Evolutionary conservation across 2,113 vertebrate species (phyloP), one percentile per base, ranked within the genome.

Genomic region (Microcebus murinus): DNA sequence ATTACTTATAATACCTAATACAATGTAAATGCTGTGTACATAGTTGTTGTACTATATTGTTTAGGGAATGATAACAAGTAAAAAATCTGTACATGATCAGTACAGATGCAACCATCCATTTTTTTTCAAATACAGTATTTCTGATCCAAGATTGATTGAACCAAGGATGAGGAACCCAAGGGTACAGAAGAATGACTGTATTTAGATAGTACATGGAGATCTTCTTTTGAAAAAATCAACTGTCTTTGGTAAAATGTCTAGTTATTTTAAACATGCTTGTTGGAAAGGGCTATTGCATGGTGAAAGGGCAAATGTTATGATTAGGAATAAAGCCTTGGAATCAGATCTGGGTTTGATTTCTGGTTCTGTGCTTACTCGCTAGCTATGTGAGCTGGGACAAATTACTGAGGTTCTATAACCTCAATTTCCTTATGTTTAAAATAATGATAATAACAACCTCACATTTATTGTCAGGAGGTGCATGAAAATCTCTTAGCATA

Each of bases 401-500:
- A 57, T 70, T 76, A 70, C 42, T 76, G 52, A 70, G 42, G 29
- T 68, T 87, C 39, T 21, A 8, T 63, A 87, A 8, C 70, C 36
- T 68, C 57, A 55, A 21, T 50, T 90, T 74, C 55, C 59, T 67
- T 76, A 65, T 87, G 11, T 82, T 91, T 87, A 91, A 87, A 94
- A 91, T 91, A 57, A 27, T 73, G 36, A 73, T 74, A 67, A 63
- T 39, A 91, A 80, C 12, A 70, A 50, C 42, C 23, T 91, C 42
- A 31, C 55, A 48, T 83, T 77, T 96, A 39, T 82, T 82, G 27
- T 50, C 10, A n/a, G 52, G 20, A 59, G 50, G 81, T 61, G 59
- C 68, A 42, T 87, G 50, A 94, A 83, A 84, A 68, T 87, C 31
- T 83, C 42, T 94, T 61, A 87, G 52, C 50, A 77, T 68, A 67